These are phyloP conservation scores for Promerops cafer DNA, from an alignment of 2,113 vertebrate genomes.

Conservation along the genomic window DNA sequence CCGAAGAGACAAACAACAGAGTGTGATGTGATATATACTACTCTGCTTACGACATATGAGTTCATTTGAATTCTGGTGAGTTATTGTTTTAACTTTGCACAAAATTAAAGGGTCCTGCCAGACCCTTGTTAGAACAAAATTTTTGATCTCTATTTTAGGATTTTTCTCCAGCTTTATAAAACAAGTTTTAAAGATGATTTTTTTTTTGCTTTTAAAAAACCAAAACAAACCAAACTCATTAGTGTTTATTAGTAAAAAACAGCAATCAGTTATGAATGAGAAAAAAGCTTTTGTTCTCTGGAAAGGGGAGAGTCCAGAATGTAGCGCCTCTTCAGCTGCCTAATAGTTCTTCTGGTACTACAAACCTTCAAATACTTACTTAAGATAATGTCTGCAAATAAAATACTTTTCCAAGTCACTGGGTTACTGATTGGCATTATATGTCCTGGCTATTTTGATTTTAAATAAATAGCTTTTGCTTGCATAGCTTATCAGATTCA, in stretches of 20 bases:
- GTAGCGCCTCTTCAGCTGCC: background rate
- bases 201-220: background rate
- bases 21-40: background rate
- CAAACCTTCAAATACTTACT: background rate
- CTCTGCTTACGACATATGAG: background rate
- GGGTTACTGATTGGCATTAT: background rate
- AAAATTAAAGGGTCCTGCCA: background rate
- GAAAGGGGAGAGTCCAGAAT: background rate
- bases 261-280: background rate
- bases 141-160: background rate
- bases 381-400: background rate
- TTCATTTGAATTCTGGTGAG: background rate
- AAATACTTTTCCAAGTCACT: background rate
- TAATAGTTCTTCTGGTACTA: background rate
- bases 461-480: background rate
- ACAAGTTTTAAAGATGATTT: background rate
- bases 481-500: background rate
- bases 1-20: background rate
- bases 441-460: background rate
- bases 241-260: background rate
- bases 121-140: background rate
- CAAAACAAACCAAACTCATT: background rate
- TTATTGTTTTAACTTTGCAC: background rate
- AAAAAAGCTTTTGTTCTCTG: background rate
- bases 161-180: background rate